Percentiles rank a stretch among this genome's conserved stretches.
phyloP scores from a whole-genome alignment of 92 coral and sea anemone species.

The Siderastrea siderea region DNA sequence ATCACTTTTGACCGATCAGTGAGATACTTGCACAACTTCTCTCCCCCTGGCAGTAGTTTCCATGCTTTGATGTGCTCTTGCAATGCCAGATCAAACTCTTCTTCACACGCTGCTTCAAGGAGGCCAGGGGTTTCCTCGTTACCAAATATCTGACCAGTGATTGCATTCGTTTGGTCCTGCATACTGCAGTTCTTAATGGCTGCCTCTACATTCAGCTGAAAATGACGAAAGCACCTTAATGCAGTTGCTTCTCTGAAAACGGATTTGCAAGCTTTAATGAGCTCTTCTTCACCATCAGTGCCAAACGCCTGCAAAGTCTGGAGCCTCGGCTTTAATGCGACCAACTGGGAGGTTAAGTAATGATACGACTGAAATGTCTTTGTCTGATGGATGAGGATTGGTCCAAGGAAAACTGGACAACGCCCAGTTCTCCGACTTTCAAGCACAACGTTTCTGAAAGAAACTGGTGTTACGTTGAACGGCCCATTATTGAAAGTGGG shows the following conservation, averaged over 20 bases:
- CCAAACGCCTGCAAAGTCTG: slow-evolving; percentile 48
- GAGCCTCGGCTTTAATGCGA: slow-evolving; percentile 42
- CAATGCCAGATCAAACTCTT: slow-evolving; percentile 42
- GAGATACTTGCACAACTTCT: slow-evolving; percentile 41
- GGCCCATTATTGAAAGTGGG: slow-evolving; percentile 71
- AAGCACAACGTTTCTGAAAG: slow-evolving; percentile 50
- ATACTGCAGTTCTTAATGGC: background rate
- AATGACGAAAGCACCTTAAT: slow-evolving; percentile 63
- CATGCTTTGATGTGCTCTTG: slow-evolving; percentile 18
- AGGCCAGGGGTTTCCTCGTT: slow-evolving; percentile 13
- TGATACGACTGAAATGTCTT: slow-evolving; percentile 49
- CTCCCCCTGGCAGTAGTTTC: slow-evolving; percentile 39
- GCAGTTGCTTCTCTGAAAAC: slow-evolving; percentile 38
- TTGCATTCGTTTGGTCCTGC: background rate
- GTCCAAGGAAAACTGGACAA: slow-evolving; percentile 50
- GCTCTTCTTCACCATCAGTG: slow-evolving; percentile 56
- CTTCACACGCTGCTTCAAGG: slow-evolving; percentile 21
- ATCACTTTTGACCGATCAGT: slow-evolving; percentile 36
- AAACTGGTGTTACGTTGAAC: slow-evolving; percentile 63
- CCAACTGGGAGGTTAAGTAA: slow-evolving; percentile 47
- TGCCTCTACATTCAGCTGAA: slow-evolving; percentile 27
- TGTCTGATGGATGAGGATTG: slow-evolving; percentile 56
- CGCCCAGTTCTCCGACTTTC: background rate
- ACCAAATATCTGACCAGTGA: slow-evolving; percentile 1
- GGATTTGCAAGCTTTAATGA: slow-evolving; percentile 44